These are phyloP conservation scores for Scrobipalpa atriplicella DNA, from an alignment of 2,888 invertebrate genomes.

Conservation along the genomic window DNA sequence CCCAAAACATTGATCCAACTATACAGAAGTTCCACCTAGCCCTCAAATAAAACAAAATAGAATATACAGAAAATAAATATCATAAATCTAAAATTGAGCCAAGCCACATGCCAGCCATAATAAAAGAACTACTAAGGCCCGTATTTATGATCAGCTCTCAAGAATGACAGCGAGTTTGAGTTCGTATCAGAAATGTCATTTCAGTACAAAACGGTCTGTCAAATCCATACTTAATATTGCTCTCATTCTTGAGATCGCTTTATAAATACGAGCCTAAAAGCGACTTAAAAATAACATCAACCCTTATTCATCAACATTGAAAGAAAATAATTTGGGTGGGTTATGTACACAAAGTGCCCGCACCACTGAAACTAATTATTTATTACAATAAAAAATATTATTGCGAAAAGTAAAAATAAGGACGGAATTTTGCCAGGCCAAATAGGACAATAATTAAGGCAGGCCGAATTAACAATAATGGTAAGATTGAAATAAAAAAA, in stretches of 20 bases:
- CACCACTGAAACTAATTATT: neutral
- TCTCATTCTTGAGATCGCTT: too few relatives aligned
- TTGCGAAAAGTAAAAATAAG: too few relatives aligned
- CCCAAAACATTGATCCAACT: neutral
- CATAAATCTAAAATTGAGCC: constrained; percentile 34
- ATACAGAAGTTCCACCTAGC: constrained; percentile 45
- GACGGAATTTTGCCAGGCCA: too few relatives aligned
- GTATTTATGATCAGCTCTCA: too few relatives aligned
- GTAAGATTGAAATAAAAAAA: too few relatives aligned
- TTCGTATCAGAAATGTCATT: too few relatives aligned
- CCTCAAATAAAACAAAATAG: constrained; percentile 47
- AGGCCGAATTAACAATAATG: too few relatives aligned
- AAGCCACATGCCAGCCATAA: constrained; percentile 47
- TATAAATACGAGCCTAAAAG: too few relatives aligned
- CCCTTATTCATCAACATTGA: neutral
- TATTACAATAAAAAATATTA: neutral
- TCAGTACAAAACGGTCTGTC: too few relatives aligned
- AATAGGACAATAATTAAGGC: too few relatives aligned
- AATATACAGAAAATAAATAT: constrained; percentile 40
- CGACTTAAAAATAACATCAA: constrained; percentile 18
- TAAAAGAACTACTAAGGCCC: constrained; percentile 35
- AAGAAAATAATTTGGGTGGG: neutral
- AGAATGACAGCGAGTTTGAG: too few relatives aligned
- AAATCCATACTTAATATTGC: too few relatives aligned
- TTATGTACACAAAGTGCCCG: neutral